Base-by-base conservation (phyloP, 2,888 invertebrate genomes). In the Euphydryas editha region DNA sequence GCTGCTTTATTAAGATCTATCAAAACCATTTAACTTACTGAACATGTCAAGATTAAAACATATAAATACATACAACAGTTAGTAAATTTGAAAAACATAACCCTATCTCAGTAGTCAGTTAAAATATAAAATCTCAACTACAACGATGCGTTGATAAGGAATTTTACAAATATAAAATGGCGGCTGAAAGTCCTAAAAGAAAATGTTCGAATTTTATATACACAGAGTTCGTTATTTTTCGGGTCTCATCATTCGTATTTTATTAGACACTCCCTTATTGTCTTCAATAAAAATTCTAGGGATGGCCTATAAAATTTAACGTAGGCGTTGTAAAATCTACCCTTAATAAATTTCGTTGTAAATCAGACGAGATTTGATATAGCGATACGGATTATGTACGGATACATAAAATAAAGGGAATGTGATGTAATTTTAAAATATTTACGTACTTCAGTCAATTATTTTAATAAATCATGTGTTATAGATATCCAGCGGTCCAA, bases 271-370 rank as follows among this genome's bases (percentile, higher is more conserved):
- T n/a, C 80, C 84, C 85, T 87, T 90, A 90, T 89, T 89, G 88
- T 89, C 84, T 86, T 72, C 85, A 85, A 88, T 90, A 88, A 89
- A 89, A 88, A 86, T 83, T 85, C 81, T 81, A 82, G 82, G 84
- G 82, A 86, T 83, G 76, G 80, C 76, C 81, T 77, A 82, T 88
- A 89, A 89, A 88, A 81, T 83, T 83, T 82, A 82, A 85, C 82
- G 81, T 75, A 74, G 76, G 79, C 72, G 81, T 76, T 77, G 79
- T 85, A 82, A 84, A 82, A 76, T 74, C 69, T 75, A 69, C 74
- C 79, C 77, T 78, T 80, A 83, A 84, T 83, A 82, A 81, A 77
- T 68, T 68, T 55, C 62, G 66, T 66, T 58, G 58, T 66, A 65
- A 65, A 67, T 68, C 68, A 61, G 60, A 39, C 24, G 54, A 64